Evolutionary conservation across 2,797 vertebrate genomes (phyloP).

Genomic region (Hypotaenidia philippensis): DNA sequence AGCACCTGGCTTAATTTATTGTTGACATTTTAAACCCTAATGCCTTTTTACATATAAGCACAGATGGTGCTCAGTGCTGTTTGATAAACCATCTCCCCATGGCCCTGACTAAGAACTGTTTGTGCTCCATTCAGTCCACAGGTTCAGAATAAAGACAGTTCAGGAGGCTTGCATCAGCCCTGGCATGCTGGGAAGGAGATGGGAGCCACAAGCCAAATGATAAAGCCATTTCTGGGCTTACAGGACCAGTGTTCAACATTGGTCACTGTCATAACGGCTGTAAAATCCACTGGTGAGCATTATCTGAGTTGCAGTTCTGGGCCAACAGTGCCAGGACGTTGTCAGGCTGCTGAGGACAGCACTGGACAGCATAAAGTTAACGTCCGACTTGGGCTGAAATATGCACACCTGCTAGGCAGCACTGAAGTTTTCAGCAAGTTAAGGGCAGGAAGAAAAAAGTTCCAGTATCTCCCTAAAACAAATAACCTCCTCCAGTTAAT

Average conservation of each 20-base stretch:
- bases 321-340: not conserved
- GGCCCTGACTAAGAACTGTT: not conserved
- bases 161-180: not conserved
- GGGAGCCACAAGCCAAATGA: not conserved
- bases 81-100: not conserved
- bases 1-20: conserved; percentile 41
- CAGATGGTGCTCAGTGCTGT: conserved; percentile 11
- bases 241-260: not conserved
- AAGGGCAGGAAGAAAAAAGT: not conserved
- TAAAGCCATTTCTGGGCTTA: not conserved
- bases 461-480: not conserved
- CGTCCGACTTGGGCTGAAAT: not conserved
- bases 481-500: not conserved
- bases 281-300: not conserved
- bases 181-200: not conserved
- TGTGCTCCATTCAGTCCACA: not conserved
- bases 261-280: not conserved
- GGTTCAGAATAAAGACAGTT: not conserved
- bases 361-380: not conserved
- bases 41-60: not conserved
- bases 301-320: not conserved
- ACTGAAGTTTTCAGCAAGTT: not conserved
- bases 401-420: not conserved
- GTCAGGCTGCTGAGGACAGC: not conserved
- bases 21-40: conserved; percentile 48